phyloP scores from a whole-genome alignment of 2,888 invertebrate species.

The Papilio gigon region DNA sequence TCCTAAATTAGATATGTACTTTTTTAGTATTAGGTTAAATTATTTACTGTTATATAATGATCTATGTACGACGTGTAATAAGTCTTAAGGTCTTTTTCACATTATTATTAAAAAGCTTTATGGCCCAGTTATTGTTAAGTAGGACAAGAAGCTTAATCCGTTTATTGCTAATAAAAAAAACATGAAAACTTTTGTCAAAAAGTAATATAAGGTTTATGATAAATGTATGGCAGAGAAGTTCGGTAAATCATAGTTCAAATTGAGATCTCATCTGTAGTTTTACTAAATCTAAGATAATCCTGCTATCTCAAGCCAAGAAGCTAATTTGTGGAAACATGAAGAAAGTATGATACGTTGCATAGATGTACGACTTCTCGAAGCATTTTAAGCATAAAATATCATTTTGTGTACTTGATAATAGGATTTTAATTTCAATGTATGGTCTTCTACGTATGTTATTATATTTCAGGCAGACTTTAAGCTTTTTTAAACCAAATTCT shows the following conservation, averaged over 20 bases:
- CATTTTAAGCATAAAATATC: neutral
- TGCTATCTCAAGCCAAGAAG: conserved; percentile 79
- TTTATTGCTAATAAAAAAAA: conserved; percentile 42
- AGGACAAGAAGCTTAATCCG: conserved; percentile 11
- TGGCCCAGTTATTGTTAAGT: neutral
- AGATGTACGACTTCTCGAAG: neutral
- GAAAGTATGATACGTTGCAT: conserved; percentile 41
- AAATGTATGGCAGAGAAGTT: conserved; percentile 67
- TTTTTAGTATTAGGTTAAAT: conserved; percentile 18
- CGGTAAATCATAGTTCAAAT: conserved; percentile 78
- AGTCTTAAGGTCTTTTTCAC: neutral
- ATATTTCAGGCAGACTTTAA: too few relatives aligned
- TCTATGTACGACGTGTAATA: neutral
- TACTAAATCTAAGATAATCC: conserved; percentile 75
- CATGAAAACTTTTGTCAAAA: conserved; percentile 64
- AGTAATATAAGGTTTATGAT: conserved; percentile 73
- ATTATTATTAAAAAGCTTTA: conserved; percentile 1
- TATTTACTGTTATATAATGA: conserved; percentile 15
- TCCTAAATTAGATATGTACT: conserved; percentile 24
- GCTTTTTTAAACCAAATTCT: too few relatives aligned
- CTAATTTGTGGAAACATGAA: conserved; percentile 66
- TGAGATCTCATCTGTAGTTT: conserved; percentile 79
- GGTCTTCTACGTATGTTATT: too few relatives aligned
- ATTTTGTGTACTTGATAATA: neutral
- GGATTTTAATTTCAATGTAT: neutral